phyloP scores from a whole-genome alignment of 2,113 vertebrate species.

The Lucifuga dentata region DNA sequence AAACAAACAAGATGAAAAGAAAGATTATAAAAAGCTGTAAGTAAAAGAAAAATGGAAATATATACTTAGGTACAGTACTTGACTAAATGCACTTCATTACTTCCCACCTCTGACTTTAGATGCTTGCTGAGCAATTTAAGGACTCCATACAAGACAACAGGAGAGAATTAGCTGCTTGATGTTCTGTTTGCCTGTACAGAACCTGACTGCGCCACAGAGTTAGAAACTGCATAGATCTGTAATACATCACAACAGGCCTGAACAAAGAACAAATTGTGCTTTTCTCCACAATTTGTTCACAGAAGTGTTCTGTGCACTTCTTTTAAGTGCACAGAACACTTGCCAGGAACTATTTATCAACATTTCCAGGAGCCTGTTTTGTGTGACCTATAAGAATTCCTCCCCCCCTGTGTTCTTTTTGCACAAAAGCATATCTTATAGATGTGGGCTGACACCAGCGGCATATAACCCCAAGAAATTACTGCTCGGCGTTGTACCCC shows the following conservation, averaged over 20 bases:
- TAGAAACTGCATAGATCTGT: constrained; percentile 51
- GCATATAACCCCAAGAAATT: constrained; percentile 60
- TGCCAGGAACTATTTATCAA: constrained; percentile 66
- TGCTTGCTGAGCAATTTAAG: constrained; percentile 19
- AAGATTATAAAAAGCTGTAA: too few relatives aligned
- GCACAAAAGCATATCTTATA: constrained; percentile 43
- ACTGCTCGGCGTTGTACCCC: constrained; percentile 45
- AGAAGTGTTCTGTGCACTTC: too few relatives aligned
- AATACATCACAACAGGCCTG: constrained; percentile 51
- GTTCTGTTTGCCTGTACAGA: constrained; percentile 31
- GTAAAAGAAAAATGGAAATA: too few relatives aligned
- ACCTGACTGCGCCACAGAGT: constrained; percentile 46
- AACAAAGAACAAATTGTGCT: too few relatives aligned
- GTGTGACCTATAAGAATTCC: constrained; percentile 55
- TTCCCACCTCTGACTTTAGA: too few relatives aligned
- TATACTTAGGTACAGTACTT: too few relatives aligned
- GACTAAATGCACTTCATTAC: too few relatives aligned
- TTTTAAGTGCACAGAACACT: constrained; percentile 47
- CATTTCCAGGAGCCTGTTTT: constrained; percentile 42
- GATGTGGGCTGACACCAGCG: constrained; percentile 61
- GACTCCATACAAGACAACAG: constrained; percentile 11
- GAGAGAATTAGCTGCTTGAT: constrained; percentile 1
- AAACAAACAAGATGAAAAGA: too few relatives aligned
- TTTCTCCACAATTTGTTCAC: too few relatives aligned
- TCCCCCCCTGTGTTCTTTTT: constrained; percentile 1